Base-by-base conservation (phyloP, 2,888 invertebrate species). In the Drosophila siamana region DNA sequence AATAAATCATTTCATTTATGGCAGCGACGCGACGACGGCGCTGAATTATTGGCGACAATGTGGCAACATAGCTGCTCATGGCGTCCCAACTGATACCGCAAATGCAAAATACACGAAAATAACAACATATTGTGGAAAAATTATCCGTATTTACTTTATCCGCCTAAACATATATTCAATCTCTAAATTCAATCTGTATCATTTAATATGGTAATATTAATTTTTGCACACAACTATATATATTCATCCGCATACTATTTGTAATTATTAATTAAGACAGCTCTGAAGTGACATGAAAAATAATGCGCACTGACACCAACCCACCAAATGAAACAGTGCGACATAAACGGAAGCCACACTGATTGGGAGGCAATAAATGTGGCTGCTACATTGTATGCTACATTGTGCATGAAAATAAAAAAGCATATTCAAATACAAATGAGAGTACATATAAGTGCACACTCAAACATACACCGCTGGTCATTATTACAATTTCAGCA, bases 31-130 rank as follows among this genome's bases (percentile, higher is more conserved):
- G 9, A 3, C 11, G 64, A 57, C 65, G 60, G 48, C 63, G 59
- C 65, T 85, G 71, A 81, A 80, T 74, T 88, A 77, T 86, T 88
- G 88, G 80, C 88, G 88, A 86, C 86, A 83, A 78, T 86, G 80
- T 80, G 88, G 84, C 78, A 80, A 80, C 72, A 30, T 26, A 28
- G 43, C 48, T 24, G 52, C 40, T 30, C 26, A 13, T 61, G 65
- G 57, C 66, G 78, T 61, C 66, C 41, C 59, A 60, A 26, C 30
- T 40, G 55, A 36, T 22, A 33, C 54, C 33, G n/a, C 50, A 61
- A 33, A 69, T 62, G 70, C 38, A 60, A 68, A 48, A 7, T 48
- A 44, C 2, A 13, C 7, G 19, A 52, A 51, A 33, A 47, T 43
- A 41, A 26, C 22, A 52, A 36, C 16, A 36, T 26, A 38, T 13